Base-by-base conservation (phyloP, 2,797 vertebrate species). In the Enteromius viviparus region DNA sequence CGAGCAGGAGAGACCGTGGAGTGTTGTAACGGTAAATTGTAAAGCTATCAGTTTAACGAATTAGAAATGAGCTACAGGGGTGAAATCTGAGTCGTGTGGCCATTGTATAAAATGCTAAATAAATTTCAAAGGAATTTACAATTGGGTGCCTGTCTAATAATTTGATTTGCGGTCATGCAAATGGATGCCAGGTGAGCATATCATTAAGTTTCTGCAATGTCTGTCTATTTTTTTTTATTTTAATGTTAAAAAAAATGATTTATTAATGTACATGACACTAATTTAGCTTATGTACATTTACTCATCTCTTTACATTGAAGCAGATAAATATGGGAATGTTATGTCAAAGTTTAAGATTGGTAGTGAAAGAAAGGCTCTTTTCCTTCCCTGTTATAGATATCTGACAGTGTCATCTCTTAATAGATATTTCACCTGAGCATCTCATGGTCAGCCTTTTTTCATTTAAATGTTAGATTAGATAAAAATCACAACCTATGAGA, bases 361-460 rank as follows among this genome's bases (percentile, higher is more conserved):
- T 21, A 10, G 26, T 32, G 23, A 1, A 71, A 14, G 6, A 23
- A 42, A 37, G 51, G 21, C 51, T n/a, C 8, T 53, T 53, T 53
- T 53, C 37, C 37, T 51, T 3, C 17, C 12, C 8, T 55, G 53
- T n/a, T 55, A n/a, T 55, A 55, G 70, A 29, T 40, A 69, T 75
- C 70, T 37, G 21, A 34, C 49, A 17, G 9, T 11, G 4, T 72
- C n/a, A 62, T 72, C 15, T 40, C n/a, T 34, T 64, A 64, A 74
- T 23, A 72, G 42, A 76, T 55, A 32, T 65, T 66, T 65, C n/a
- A 77, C 65, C 40, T 34, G 19, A 66, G 49, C 47, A 66, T 68
- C 11, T 55, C 11, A 75, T 15, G 8, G 45, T 65, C 40, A 32
- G 62, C 4, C 60, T 58, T 55, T 37, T 37, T 62, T 26, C 5